phyloP scores from a whole-genome alignment of 2,888 invertebrate genomes.

The Pollenia griseotomentosa region DNA sequence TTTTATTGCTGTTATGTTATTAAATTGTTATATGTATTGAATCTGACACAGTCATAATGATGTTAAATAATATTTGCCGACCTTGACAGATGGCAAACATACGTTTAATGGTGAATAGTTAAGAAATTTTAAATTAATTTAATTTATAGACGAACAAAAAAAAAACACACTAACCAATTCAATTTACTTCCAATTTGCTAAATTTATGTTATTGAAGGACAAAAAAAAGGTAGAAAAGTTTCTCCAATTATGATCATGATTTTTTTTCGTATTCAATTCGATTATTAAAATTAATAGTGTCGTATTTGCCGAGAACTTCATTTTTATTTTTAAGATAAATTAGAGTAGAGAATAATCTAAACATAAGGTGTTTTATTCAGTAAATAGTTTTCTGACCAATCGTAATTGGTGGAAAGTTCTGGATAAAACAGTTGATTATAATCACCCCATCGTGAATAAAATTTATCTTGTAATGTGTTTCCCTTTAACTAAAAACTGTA shows the following conservation, averaged over 20 bases:
- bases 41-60: conserved; percentile 18
- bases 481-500: no score
- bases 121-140: conserved; percentile 33
- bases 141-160: conserved; percentile 16
- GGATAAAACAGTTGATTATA: no score
- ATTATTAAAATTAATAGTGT: conserved; percentile 21
- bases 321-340: background rate
- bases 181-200: conserved; percentile 37
- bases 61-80: conserved; percentile 31
- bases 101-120: conserved; percentile 3
- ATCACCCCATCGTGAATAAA: no score
- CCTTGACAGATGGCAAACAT: conserved; percentile 17
- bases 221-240: conserved; percentile 2
- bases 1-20: background rate
- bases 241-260: background rate
- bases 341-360: no score
- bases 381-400: no score
- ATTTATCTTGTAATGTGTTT: no score
- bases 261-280: conserved; percentile 14
- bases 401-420: no score
- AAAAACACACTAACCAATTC: conserved; percentile 23
- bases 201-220: conserved; percentile 4
- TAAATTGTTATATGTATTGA: conserved; percentile 30
- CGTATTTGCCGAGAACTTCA: background rate
- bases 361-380: background rate